phyloP scores from a whole-genome alignment of 2,113 vertebrate genomes.

The Castor canadensis region DNA sequence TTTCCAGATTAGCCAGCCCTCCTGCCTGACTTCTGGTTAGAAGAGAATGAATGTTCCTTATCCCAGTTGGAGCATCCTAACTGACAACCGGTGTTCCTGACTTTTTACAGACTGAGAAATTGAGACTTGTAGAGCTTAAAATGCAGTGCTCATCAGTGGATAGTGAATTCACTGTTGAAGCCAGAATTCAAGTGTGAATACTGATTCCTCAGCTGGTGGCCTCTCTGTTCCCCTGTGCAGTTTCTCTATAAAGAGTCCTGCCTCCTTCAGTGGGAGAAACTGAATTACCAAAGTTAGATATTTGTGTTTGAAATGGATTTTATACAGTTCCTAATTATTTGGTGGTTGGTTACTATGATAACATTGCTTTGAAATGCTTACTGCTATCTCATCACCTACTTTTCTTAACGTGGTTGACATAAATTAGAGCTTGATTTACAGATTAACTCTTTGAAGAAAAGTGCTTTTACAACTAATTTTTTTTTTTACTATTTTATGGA shows the following conservation, averaged over 20 bases:
- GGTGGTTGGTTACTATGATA: background rate
- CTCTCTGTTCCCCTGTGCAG: background rate
- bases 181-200: background rate
- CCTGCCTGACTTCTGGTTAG: background rate
- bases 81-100: background rate
- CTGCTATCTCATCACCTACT: background rate
- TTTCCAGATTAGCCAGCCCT: background rate
- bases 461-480: background rate
- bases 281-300: background rate
- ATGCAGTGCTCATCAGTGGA: background rate
- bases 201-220: background rate
- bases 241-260: background rate
- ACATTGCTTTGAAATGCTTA: background rate
- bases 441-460: slow-evolving; percentile 6
- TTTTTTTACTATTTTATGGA: background rate
- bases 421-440: slow-evolving; percentile 27
- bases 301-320: slow-evolving; percentile 41
- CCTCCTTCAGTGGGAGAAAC: background rate
- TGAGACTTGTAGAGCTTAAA: background rate
- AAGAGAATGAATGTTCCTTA: background rate
- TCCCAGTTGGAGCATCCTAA: background rate
- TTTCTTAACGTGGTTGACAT: background rate
- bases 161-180: background rate
- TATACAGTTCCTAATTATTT: slow-evolving; percentile 3
- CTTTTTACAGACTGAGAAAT: background rate